Percentiles rank a stretch among this genome's conserved stretches.
Conservation (phyloP, 2,797 vertebrate genomes). For the Cheracebus regulus region DNA sequence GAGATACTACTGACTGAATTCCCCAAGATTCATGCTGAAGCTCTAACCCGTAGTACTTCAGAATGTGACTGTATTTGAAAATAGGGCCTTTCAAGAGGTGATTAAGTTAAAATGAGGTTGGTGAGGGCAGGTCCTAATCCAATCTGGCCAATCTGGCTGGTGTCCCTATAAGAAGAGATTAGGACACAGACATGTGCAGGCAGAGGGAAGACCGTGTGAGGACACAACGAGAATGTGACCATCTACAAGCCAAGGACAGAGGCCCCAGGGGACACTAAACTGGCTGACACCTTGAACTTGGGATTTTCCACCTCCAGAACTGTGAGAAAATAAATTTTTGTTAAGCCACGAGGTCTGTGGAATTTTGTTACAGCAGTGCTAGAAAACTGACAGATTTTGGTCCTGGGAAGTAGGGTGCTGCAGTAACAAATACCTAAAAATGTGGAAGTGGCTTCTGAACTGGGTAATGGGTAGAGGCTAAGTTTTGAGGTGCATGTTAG, state of each 20-base stretch:
- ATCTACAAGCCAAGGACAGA: not conserved
- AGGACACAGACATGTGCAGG: not conserved
- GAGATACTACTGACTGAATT: not conserved
- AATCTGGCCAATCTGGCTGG: not conserved
- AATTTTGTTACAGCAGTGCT: not conserved
- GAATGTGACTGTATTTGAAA: not conserved
- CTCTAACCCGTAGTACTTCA: not conserved
- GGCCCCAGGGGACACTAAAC: not conserved
- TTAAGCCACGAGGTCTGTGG: not conserved
- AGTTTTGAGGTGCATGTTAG: not conserved
- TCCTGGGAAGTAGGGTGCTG: not conserved
- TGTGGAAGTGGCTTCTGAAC: not conserved
- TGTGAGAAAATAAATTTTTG: not conserved
- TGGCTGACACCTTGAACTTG: not conserved
- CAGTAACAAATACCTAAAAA: not conserved
- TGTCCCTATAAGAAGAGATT: not conserved
- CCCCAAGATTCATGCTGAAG: not conserved
- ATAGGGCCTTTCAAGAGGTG: not conserved
- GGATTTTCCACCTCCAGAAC: not conserved
- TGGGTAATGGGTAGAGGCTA: not conserved
- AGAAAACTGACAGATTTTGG: not conserved
- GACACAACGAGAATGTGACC: not conserved
- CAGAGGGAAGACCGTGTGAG: not conserved
- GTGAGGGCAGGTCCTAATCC: not conserved
- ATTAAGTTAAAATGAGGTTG: not conserved